Evolutionary conservation across 2,888 invertebrate species (phyloP).

Genomic region (Cenopis cana): DNA sequence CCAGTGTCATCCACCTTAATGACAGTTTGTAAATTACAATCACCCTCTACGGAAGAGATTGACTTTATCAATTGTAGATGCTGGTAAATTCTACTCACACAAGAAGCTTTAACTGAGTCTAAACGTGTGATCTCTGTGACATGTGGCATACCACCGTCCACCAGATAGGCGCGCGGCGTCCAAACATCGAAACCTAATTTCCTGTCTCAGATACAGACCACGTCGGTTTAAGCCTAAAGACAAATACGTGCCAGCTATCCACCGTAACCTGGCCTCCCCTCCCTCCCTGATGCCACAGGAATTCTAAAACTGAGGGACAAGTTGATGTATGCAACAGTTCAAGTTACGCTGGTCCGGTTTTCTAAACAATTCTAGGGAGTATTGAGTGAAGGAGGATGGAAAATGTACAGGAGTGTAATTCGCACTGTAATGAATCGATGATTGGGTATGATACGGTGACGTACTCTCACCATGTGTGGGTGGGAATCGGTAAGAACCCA

Average conservation of each 20-base stretch:
- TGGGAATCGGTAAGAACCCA: not conserved
- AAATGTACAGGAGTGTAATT: conserved; percentile 47
- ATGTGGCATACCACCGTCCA: conserved; percentile 57
- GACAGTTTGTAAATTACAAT: too few relatives aligned
- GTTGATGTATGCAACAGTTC: conserved; percentile 27
- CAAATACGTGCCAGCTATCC: conserved; percentile 72
- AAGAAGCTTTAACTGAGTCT: conserved; percentile 22
- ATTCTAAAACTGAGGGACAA: conserved; percentile 44
- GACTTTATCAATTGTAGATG: too few relatives aligned
- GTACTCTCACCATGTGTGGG: not conserved
- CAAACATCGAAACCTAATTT: conserved; percentile 84
- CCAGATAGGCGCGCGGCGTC: conserved; percentile 59
- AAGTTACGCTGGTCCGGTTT: conserved; percentile 51
- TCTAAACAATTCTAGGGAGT: conserved; percentile 57
- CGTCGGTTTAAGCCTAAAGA: conserved; percentile 76
- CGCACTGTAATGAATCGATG: conserved; percentile 30
- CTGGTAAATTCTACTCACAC: too few relatives aligned
- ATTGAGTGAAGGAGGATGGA: conserved; percentile 57
- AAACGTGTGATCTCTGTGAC: not conserved
- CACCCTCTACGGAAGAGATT: too few relatives aligned
- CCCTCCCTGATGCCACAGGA: conserved; percentile 44
- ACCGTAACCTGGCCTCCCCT: conserved; percentile 55
- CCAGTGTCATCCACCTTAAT: too few relatives aligned
- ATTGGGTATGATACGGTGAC: conserved; percentile 15
- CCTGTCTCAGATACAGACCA: conserved; percentile 80